A percentile compares a stretch with the other conserved stretches of the same genome.
Evolutionary conservation across 37 sponge, comb jelly and placozoan genomes (phyloP).

Genomic region (Hormiphora californensis): DNA sequence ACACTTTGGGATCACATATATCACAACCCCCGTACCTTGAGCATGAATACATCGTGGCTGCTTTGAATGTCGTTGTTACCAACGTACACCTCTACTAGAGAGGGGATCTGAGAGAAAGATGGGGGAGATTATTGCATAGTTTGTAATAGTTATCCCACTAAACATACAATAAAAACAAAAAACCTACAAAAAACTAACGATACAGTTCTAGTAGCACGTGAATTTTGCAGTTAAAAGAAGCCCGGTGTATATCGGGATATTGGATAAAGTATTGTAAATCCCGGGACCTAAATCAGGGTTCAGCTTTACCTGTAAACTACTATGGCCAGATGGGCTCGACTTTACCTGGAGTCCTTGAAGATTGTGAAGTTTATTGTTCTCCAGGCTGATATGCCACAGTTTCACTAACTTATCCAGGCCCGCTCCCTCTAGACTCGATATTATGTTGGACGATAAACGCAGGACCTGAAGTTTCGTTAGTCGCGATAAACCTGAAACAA

Average conservation of each 20-base stretch:
- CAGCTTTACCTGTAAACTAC: neutral
- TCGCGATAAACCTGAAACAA: conserved; percentile 43
- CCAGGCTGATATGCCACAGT: conserved; percentile 47
- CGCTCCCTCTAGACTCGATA: conserved; percentile 29
- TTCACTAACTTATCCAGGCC: conserved; percentile 27
- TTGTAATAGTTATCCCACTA: too few relatives aligned
- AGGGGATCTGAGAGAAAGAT: conserved; percentile 31
- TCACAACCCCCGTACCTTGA: conserved; percentile 59
- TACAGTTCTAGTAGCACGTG: neutral
- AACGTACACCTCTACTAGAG: conserved; percentile 67
- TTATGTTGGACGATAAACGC: conserved; percentile 11
- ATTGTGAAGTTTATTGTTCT: conserved; percentile 14
- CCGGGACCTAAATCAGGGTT: neutral
- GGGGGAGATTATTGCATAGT: neutral
- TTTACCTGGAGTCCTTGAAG: neutral
- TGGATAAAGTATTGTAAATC: too few relatives aligned
- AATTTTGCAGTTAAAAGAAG: neutral
- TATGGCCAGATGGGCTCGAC: neutral
- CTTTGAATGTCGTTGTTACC: conserved; percentile 60
- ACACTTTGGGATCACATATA: neutral
- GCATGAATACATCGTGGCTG: conserved; percentile 61
- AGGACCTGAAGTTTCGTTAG: conserved; percentile 46
- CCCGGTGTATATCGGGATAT: too few relatives aligned
- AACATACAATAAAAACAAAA: too few relatives aligned
- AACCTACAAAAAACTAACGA: neutral